phyloP scores from a whole-genome alignment of 2,113 vertebrate genomes.

The Apteryx owenii region DNA sequence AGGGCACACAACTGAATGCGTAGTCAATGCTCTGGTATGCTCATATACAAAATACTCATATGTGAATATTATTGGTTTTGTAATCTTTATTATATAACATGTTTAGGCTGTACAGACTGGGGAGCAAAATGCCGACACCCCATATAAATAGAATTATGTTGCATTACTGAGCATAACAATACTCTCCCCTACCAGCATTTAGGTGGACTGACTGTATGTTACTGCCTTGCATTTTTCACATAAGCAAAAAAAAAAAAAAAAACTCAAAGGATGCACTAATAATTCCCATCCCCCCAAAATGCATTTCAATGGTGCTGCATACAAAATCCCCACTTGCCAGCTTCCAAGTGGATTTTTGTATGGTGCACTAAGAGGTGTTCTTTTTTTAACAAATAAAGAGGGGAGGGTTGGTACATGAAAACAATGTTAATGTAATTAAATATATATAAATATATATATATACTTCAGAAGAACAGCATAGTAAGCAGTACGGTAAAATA shows the following conservation, averaged over 20 bases:
- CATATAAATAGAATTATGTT: conserved; percentile 71
- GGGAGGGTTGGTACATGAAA: conserved; percentile 80
- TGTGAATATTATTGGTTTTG: conserved; percentile 80
- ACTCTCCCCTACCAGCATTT: conserved; percentile 73
- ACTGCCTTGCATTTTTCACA: conserved; percentile 74
- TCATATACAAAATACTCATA: conserved; percentile 65
- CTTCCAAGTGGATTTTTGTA: conserved; percentile 79
- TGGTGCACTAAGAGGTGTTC: conserved; percentile 83
- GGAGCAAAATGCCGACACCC: conserved; percentile 59
- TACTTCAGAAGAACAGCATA: conserved; percentile 78
- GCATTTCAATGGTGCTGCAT: conserved; percentile 78
- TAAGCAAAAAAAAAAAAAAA: conserved; percentile 46
- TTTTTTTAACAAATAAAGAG: conserved; percentile 72
- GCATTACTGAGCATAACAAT: conserved; percentile 72
- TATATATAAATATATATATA: conserved; percentile 68
- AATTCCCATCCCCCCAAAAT: conserved; percentile 59
- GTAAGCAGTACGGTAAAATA: conserved; percentile 85
- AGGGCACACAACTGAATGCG: conserved; percentile 28
- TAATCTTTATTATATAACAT: conserved; percentile 80
- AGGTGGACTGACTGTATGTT: conserved; percentile 69
- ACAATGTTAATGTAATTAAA: conserved; percentile 78
- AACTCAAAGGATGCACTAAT: conserved; percentile 67
- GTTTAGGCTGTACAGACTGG: conserved; percentile 76
- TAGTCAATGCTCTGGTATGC: conserved; percentile 52
- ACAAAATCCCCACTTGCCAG: conserved; percentile 76